Evolutionary conservation across 1,140 invertebrate species (phyloP).

Genomic region (Phymorhynchus buccinoides): DNA sequence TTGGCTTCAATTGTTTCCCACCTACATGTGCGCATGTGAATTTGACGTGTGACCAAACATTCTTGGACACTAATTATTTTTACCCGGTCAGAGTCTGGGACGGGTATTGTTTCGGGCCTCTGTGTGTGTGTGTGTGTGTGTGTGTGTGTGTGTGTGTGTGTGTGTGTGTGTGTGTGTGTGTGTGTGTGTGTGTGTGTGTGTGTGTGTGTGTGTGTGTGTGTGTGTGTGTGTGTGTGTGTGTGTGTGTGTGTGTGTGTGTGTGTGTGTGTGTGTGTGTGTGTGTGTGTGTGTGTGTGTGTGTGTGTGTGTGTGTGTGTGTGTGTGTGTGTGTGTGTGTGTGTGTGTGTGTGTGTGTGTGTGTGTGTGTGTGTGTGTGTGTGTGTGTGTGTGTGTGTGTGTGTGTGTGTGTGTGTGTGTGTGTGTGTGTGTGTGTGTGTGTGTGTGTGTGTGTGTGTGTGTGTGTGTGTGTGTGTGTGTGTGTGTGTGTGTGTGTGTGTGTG

Average conservation of each 20-base stretch:
- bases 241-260: constrained; percentile 19
- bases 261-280: constrained; percentile 30
- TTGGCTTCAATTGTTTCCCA: not conserved
- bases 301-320: constrained; percentile 13
- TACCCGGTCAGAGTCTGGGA: too few species aligned
- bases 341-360: constrained; percentile 23
- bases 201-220: constrained; percentile 5
- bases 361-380: constrained; percentile 14
- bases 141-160: not conserved
- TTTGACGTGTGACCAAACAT: not conserved
- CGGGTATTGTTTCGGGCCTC: too few species aligned
- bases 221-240: constrained; percentile 17
- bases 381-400: constrained; percentile 8
- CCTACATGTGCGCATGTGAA: not conserved
- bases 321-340: constrained; percentile 16
- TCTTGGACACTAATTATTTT: not conserved
- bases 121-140: not conserved
- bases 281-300: constrained; percentile 15
- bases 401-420: not conserved
- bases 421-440: not conserved
- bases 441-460: not conserved
- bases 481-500: not conserved
- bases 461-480: not conserved
- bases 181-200: constrained; percentile 17
- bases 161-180: constrained; percentile 13